Conservation (phyloP, 2,113 vertebrate genomes). For the Neogobius melanostomus region DNA sequence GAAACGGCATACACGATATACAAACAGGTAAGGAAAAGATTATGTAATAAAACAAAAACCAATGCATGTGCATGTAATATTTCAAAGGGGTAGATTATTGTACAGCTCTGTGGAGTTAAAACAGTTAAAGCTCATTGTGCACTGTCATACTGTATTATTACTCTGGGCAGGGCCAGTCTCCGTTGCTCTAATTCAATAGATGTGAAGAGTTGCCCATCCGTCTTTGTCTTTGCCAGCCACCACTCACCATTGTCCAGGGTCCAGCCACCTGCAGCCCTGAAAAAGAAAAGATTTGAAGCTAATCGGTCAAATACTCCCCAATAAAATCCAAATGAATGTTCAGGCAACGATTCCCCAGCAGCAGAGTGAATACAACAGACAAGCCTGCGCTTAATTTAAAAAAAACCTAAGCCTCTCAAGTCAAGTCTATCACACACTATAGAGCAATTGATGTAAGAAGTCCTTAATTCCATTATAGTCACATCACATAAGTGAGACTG, state of each 20-base stretch:
- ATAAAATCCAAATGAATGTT: too few relatives aligned
- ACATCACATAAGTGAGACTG: neutral
- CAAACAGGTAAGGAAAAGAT: too few relatives aligned
- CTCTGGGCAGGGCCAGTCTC: neutral
- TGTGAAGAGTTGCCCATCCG: neutral
- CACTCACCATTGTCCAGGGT: neutral
- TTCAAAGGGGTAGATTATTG: too few relatives aligned
- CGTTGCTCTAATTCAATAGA: neutral
- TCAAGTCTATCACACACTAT: neutral
- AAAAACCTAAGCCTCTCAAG: constrained; percentile 1
- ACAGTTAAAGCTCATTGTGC: too few relatives aligned
- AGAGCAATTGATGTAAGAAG: neutral
- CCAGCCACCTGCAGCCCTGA: neutral
- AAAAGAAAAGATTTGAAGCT: neutral
- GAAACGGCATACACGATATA: too few relatives aligned
- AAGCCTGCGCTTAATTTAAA: neutral
- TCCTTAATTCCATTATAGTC: constrained; percentile 1
- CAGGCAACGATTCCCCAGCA: neutral
- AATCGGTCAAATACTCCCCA: too few relatives aligned
- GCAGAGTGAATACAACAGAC: neutral
- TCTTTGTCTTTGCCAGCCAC: neutral
- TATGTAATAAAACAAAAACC: too few relatives aligned
- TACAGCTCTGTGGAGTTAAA: too few relatives aligned
- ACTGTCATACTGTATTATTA: too few relatives aligned
- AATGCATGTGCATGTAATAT: too few relatives aligned